A percentile compares a stretch with the other conserved stretches of the same genome.
phyloP scores from a whole-genome alignment of 2,113 vertebrate species.

The Chunga burmeisteri region DNA sequence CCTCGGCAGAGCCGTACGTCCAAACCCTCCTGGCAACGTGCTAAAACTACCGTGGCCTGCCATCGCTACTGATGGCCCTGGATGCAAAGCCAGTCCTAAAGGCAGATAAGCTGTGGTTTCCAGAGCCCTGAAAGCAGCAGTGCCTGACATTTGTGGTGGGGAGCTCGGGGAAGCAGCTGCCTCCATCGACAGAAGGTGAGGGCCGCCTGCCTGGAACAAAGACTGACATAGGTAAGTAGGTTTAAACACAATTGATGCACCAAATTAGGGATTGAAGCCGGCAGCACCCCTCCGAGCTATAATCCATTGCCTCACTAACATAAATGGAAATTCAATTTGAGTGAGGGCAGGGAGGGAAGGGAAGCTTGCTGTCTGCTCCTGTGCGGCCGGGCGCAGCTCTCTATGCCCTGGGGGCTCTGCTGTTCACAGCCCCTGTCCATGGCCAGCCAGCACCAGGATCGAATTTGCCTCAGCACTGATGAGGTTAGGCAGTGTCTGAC shows the following conservation, averaged over 20 bases:
- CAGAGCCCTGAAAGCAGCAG: not conserved
- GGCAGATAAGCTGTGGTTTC: not conserved
- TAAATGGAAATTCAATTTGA: conserved; percentile 72
- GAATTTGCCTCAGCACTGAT: conserved; percentile 62
- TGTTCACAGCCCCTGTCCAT: not conserved
- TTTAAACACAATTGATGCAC: conserved; percentile 4
- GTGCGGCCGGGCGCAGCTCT: not conserved
- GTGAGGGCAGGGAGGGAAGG: not conserved
- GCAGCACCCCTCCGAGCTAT: conserved; percentile 43
- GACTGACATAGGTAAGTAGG: not conserved
- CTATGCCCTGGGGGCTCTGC: conserved; percentile 62
- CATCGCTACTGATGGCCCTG: fast-evolving
- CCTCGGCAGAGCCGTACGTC: not conserved
- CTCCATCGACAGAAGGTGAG: not conserved
- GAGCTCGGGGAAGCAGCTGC: not conserved
- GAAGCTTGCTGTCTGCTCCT: conserved; percentile 28
- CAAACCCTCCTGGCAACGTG: not conserved
- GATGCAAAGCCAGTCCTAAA: not conserved
- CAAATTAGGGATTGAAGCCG: not conserved
- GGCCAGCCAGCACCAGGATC: conserved; percentile 39
- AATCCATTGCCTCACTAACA: conserved; percentile 15
- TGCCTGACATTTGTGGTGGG: fast-evolving
- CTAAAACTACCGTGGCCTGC: not conserved
- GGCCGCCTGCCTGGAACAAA: not conserved
- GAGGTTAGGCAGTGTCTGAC: conserved; percentile 24